Evolutionary conservation across 2,113 vertebrate species (phyloP), one percentile per base, ranked within the genome.

Genomic region (Mungos mungo): DNA sequence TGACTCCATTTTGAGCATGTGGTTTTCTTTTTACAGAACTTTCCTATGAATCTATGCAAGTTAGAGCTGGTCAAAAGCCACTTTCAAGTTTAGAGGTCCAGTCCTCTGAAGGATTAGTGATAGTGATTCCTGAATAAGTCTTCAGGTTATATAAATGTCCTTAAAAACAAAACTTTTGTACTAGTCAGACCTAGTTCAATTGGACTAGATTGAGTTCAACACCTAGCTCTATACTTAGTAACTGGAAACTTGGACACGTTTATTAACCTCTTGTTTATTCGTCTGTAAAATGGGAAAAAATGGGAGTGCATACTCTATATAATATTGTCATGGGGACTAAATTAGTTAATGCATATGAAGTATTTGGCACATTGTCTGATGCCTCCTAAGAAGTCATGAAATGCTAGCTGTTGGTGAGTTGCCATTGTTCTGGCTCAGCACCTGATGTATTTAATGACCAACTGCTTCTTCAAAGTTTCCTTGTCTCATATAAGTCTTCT

Each of bases 61-160:
- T 65, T 96, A 92, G 12, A 97, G 47, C 47, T 81, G n/a, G 57
- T 76, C 1, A 1, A 27, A 72, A 69, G 1, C 5, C 18, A n/a
- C 10, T 91, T 52, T 94, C 31, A 72, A 84, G 21, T 89, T 74
- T 77, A 77, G 52, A 54, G 66, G 54, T 45, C 68, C n/a, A 10
- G 6, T 80, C 27, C 6, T 91, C 69, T 94, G 74, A 90, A 52
- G 71, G 15, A 91, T 80, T 91, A 72, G 31, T 31, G 18, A 50
- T 76, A 65, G 3, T 76, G 38, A 90, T 47, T 90, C 41, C 83
- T 90, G 60, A 91, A 60, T 14, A 90, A 68, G 54, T 76, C 27
- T 95, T 95, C 71, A 93, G 57, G 18, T 90, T 92, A 94, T 45
- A 84, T 50, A 54, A 91, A 60, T 35, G 76, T 88, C 18, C 45